Conservation (phyloP, 2,113 vertebrate species). For the Lanius ludovicianus region DNA sequence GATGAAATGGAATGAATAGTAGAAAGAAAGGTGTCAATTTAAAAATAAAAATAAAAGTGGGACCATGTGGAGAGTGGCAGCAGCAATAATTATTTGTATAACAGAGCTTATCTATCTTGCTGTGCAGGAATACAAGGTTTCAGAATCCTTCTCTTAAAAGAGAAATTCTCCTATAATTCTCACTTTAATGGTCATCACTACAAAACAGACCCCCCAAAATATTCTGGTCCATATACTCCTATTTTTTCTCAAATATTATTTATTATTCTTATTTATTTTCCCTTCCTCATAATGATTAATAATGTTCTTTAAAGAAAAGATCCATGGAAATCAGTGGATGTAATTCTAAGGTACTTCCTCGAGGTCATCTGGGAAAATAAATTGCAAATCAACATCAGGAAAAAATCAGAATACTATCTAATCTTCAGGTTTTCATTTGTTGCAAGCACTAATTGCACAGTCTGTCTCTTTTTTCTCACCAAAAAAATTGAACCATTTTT, state of each 20-base stretch:
- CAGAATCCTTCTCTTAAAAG: neutral
- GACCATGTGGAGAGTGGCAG: slow-evolving; percentile 33
- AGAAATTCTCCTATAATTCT: neutral
- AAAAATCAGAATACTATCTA: neutral
- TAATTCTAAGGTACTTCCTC: neutral
- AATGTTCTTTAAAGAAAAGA: neutral
- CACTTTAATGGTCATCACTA: neutral
- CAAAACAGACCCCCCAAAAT: neutral
- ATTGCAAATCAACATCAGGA: neutral
- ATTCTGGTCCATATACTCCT: neutral
- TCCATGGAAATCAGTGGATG: neutral
- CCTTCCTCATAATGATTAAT: neutral
- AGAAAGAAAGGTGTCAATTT: slow-evolving; percentile 62
- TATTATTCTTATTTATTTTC: neutral
- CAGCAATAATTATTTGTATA: slow-evolving; percentile 56
- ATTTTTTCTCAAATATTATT: neutral
- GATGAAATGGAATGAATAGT: slow-evolving; percentile 37
- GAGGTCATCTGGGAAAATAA: neutral
- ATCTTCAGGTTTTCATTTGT: neutral
- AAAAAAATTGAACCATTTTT: neutral
- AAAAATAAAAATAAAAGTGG: slow-evolving; percentile 63
- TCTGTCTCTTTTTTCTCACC: neutral
- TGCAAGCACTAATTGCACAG: neutral
- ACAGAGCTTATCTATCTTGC: slow-evolving; percentile 32
- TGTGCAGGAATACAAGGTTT: slow-evolving; percentile 51